A percentile compares a stretch with the other conserved stretches of the same genome.
These are phyloP conservation scores for Turdus rufiventris DNA, from an alignment of 2,113 vertebrate species.

Conservation along the genomic window DNA sequence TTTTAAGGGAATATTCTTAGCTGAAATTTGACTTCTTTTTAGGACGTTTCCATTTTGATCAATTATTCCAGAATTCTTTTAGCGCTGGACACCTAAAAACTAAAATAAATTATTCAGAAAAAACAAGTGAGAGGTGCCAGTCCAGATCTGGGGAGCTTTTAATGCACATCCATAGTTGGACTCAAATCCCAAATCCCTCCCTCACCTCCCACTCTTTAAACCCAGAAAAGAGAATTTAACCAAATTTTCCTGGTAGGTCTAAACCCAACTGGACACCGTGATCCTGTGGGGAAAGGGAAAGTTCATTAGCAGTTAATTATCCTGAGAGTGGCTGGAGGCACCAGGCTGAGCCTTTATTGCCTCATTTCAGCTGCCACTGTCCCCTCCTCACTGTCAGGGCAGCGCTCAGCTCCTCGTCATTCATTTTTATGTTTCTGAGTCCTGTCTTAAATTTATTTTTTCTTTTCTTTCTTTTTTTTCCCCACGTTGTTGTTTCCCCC, in stretches of 20 bases:
- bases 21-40: neutral
- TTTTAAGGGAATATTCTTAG: neutral
- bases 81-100: neutral
- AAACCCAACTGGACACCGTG: neutral
- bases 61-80: neutral
- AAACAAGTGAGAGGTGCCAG: neutral
- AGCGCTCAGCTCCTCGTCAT: neutral
- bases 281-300: neutral
- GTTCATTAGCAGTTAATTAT: constrained; percentile 21
- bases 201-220: neutral
- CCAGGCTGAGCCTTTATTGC: neutral
- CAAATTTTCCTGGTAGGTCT: neutral
- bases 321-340: neutral
- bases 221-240: neutral
- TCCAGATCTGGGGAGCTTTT: neutral
- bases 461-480: too few species aligned
- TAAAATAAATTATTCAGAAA: neutral
- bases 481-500: neutral
- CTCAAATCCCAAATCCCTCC: neutral
- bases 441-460: too few species aligned
- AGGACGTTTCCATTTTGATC: neutral
- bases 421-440: neutral
- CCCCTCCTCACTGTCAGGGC: neutral
- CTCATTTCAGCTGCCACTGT: neutral
- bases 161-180: neutral